A percentile compares a stretch with the other conserved stretches of the same genome.
Evolutionary conservation across 1,140 invertebrate species (phyloP).

Genomic region (Rhagoletis zephyria): DNA sequence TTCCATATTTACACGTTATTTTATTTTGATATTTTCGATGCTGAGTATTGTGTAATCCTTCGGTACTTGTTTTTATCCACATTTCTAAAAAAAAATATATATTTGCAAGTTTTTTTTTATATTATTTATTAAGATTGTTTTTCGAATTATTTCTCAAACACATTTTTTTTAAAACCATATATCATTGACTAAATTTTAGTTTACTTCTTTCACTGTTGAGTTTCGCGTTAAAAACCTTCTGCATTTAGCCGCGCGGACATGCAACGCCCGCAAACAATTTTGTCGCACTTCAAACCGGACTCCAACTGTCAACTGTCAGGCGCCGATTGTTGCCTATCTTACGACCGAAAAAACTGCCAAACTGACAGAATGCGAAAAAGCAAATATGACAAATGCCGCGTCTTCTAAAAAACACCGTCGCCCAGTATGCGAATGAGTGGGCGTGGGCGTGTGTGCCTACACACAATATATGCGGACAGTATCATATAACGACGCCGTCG

Average conservation of each 20-base stretch:
- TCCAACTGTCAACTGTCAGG: conserved; percentile 7
- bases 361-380: conserved; percentile 10
- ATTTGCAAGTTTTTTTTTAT: too few relatives aligned
- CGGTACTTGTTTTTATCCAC: too few relatives aligned
- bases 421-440: background rate
- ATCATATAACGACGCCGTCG: background rate
- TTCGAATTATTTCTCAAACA: background rate
- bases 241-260: too few relatives aligned
- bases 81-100: too few relatives aligned
- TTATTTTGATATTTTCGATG: too few relatives aligned
- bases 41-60: too few relatives aligned
- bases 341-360: conserved; percentile 8
- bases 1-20: too few relatives aligned
- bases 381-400: conserved; percentile 19
- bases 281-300: background rate
- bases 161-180: background rate
- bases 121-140: background rate
- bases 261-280: background rate
- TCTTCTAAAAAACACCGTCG: background rate
- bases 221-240: background rate
- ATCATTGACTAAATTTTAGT: too few relatives aligned
- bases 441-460: background rate
- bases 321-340: background rate
- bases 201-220: background rate
- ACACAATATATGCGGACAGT: background rate